Conservation (phyloP, 2,888 invertebrate species). For the Orthosia gracilis region DNA sequence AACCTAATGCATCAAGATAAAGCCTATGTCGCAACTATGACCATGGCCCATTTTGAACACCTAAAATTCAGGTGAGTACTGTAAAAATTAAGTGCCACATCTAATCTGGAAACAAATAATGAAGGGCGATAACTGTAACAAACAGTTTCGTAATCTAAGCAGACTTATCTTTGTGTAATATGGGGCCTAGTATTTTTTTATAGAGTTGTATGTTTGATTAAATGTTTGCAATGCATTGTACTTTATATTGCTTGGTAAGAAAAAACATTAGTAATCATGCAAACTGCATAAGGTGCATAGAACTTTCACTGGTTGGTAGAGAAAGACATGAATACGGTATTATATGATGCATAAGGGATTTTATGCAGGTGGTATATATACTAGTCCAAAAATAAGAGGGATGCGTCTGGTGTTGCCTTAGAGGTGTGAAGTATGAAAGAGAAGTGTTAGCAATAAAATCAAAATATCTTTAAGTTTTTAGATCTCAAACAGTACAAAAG, state of each 20-base stretch:
- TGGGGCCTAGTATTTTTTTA: slow-evolving; percentile 38
- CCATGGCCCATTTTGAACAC: slow-evolving; percentile 81
- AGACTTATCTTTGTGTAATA: slow-evolving; percentile 39
- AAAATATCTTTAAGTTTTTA: too few species aligned
- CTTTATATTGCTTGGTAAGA: neutral
- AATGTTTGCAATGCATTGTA: slow-evolving; percentile 19
- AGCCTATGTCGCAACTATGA: slow-evolving; percentile 67
- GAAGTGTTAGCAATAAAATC: too few species aligned
- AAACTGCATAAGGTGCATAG: neutral
- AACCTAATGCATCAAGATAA: slow-evolving; percentile 69
- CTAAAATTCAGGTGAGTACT: slow-evolving; percentile 64
- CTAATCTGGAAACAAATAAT: slow-evolving; percentile 86
- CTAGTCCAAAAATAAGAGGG: neutral
- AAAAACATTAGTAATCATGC: neutral
- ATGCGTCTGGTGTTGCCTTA: neutral
- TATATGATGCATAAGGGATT: neutral
- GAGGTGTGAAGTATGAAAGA: neutral
- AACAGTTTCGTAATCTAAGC: slow-evolving; percentile 81
- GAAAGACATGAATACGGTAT: neutral
- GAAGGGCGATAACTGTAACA: slow-evolving; percentile 84
- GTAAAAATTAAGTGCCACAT: slow-evolving; percentile 80
- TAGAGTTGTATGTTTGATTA: slow-evolving; percentile 15
- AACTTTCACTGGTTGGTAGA: neutral
- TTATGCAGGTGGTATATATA: neutral
- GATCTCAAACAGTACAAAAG: neutral